Percentiles rank a stretch among this genome's conserved stretches.
Conservation (phyloP, 2,797 vertebrate genomes). For the Arremon aurantiirostris region DNA sequence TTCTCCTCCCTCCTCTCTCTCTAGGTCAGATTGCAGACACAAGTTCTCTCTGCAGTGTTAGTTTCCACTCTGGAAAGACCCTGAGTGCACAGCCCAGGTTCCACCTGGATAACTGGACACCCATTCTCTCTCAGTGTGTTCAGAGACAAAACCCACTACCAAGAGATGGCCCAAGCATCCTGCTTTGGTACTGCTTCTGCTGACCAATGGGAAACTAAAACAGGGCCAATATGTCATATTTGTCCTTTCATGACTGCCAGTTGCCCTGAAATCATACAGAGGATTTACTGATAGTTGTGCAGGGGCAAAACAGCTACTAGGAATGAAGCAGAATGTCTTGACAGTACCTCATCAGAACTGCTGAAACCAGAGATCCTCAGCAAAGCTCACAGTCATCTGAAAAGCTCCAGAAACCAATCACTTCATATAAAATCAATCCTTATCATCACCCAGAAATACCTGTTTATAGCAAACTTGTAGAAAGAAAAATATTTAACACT, state of each 20-base stretch:
- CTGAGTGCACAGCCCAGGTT: not conserved
- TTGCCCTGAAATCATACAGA: not conserved
- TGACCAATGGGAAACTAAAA: not conserved
- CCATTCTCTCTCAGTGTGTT: not conserved
- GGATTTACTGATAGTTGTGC: not conserved
- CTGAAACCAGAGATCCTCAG: not conserved
- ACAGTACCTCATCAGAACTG: not conserved
- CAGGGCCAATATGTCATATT: fast-evolving
- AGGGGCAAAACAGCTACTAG: not conserved
- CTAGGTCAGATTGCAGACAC: not conserved
- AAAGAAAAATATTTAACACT: not conserved
- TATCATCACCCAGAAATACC: not conserved
- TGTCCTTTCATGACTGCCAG: not conserved
- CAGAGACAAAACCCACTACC: not conserved
- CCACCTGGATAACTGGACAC: not conserved
- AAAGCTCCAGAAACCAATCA: not conserved
- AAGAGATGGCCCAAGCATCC: fast-evolving
- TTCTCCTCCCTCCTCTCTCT: not conserved
- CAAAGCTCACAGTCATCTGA: not conserved
- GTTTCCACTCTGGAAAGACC: not conserved
- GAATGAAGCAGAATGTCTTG: not conserved
- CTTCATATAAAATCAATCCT: not conserved
- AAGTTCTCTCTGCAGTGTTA: not conserved
- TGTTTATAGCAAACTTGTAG: not conserved
- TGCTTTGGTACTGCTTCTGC: not conserved